Evolutionary conservation across 2,113 vertebrate species (phyloP).

Genomic region (Eurystomus gularis): DNA sequence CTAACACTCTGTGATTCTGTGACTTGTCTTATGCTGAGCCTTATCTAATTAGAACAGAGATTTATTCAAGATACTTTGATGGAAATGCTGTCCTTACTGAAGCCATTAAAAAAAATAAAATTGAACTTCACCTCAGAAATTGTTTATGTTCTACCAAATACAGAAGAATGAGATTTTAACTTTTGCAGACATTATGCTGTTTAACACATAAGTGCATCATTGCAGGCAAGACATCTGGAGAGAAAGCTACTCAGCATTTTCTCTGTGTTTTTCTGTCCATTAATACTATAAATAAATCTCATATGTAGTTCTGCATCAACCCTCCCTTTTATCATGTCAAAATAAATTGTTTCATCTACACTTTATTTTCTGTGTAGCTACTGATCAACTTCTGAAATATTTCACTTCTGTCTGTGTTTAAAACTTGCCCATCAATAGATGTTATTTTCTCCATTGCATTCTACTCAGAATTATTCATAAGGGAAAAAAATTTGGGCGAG

Average conservation of each 20-base stretch:
- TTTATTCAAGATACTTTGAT: not conserved
- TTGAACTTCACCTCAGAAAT: not conserved
- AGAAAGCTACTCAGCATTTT: not conserved
- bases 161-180: not conserved
- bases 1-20: no score
- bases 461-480: not conserved
- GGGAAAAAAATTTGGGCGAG: rapidly evolving
- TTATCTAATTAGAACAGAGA: not conserved
- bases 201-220: not conserved
- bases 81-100: not conserved
- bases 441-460: not conserved
- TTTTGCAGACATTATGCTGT: not conserved
- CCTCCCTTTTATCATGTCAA: not conserved
- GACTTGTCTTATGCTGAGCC: rapidly evolving
- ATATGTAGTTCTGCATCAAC: not conserved
- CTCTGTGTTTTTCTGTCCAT: not conserved
- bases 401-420: not conserved
- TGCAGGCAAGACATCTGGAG: not conserved
- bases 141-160: not conserved
- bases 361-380: not conserved
- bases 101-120: not conserved
- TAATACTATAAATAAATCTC: not conserved
- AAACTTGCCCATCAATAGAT: not conserved
- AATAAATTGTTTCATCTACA: not conserved
- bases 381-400: not conserved